A percentile compares a stretch with the other conserved stretches of the same genome.
Conservation (phyloP, 1,140 invertebrate genomes). For the Drosophila sp. region DNA sequence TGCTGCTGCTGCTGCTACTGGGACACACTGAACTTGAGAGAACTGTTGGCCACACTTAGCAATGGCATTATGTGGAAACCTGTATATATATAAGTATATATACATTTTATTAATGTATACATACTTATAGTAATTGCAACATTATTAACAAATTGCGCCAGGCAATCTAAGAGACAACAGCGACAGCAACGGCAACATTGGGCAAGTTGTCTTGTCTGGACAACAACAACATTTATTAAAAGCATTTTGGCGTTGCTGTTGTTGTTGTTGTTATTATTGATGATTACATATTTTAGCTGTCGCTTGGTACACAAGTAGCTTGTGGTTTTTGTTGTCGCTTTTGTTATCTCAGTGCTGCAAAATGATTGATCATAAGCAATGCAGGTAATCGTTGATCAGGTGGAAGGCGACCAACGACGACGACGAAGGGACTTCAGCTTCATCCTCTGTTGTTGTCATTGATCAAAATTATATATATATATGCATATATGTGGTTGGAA, state of each 20-base stretch:
- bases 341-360: conserved; percentile 64
- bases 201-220: conserved; percentile 59
- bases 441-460: conserved; percentile 49
- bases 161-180: conserved; percentile 44
- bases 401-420: conserved; percentile 23
- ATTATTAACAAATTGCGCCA: conserved; percentile 77
- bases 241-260: conserved; percentile 68
- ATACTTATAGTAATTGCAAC: conserved; percentile 71
- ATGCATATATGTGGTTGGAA: conserved; percentile 2
- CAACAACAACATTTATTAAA: conserved; percentile 75
- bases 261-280: conserved; percentile 32
- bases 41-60: conserved; percentile 38
- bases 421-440: no score
- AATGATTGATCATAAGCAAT: conserved; percentile 77
- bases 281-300: conserved; percentile 76
- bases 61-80: conserved; percentile 50
- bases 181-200: conserved; percentile 33
- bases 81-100: conserved; percentile 2
- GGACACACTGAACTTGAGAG: conserved; percentile 14
- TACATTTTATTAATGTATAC: conserved; percentile 31
- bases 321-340: conserved; percentile 60
- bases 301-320: conserved; percentile 67
- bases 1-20: conserved; percentile 12
- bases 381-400: conserved; percentile 45
- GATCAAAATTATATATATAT: conserved; percentile 37